Evolutionary conservation across 1,140 invertebrate species (phyloP).

Genomic region (Drosophila chauvacae): DNA sequence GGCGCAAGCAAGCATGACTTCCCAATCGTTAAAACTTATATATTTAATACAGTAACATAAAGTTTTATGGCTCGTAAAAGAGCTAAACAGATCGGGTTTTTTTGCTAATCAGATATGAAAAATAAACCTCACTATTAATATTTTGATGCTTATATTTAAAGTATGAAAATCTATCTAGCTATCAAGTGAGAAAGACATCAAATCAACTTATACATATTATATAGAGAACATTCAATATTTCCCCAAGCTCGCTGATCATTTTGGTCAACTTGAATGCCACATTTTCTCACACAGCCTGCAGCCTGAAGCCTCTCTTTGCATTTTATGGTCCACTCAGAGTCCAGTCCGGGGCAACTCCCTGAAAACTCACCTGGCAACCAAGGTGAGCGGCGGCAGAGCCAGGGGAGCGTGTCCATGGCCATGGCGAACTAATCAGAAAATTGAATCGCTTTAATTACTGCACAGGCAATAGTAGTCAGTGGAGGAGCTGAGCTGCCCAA

Average conservation of each 20-base stretch:
- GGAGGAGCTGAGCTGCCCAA: conserved; percentile 8
- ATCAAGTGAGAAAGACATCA: not conserved
- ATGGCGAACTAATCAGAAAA: conserved; percentile 83
- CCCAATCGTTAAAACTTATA: not conserved
- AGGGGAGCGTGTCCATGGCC: conserved; percentile 69
- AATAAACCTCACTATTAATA: not conserved
- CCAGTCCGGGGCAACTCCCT: conserved; percentile 23
- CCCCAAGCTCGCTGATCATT: conserved; percentile 7
- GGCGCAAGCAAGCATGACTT: not conserved
- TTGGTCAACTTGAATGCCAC: conserved; percentile 29
- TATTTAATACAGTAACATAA: not conserved
- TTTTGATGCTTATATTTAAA: not conserved
- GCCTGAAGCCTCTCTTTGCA: conserved; percentile 65
- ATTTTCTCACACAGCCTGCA: conserved; percentile 62
- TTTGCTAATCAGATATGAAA: not conserved
- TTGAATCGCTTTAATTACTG: conserved; percentile 84
- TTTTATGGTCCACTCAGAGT: conserved; percentile 64
- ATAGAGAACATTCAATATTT: conserved; percentile 17
- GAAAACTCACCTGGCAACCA: conserved; percentile 54
- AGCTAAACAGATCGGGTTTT: not conserved
- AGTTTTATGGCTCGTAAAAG: not conserved
- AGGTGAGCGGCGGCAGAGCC: not conserved
- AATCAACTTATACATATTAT: conserved; percentile 6
- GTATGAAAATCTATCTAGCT: not conserved
- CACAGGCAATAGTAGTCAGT: conserved; percentile 75